Base-by-base conservation (phyloP, 2,113 vertebrate species). In the Vidua chalybeata region DNA sequence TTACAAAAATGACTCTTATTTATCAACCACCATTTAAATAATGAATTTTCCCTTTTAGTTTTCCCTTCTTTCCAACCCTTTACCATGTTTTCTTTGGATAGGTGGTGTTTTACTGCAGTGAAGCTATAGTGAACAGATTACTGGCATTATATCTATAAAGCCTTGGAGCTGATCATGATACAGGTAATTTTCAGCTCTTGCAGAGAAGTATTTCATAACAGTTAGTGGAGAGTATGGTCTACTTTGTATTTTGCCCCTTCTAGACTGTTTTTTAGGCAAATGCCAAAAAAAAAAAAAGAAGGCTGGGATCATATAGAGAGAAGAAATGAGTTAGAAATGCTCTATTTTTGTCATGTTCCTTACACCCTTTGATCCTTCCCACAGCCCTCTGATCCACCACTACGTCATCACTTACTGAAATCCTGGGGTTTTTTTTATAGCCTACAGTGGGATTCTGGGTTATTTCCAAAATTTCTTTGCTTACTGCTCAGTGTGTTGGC, bases 291-390 rank as follows among this genome's bases (percentile, higher is more conserved):
- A n/a, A 51, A 62, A 71, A 82, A n/a, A 49, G 5, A 39, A 58
- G 9, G 11, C 58, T 91, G 16, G 23, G 61, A n/a, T 63, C 33
- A 68, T 27, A 56, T 43, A 41, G 37, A 94, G 24, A 83, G 39
- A 46, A 92, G 59, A 92, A 91, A n/a, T 68, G 17, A 81, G 55
- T 71, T 71, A 66, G 61, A 97, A 81, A 84, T 72, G 61, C n/a
- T 90, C 94, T 96, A 92, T 96, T 96, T 97, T 73, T 93, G 90
- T 92, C 79, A 17, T 94, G 67, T 93, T 90, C 39, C 55, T 94
- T 86, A 95, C 73, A 94, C 75, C 18, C 79, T 95, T 92, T 94
- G 96, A 93, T 96, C 88, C 91, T 94, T 97, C 94, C 88, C 96
- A 94, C 81, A 90, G 63, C 49, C 79, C 56, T 73, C 52, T 54